Base-by-base conservation (phyloP, 1,140 invertebrate genomes). In the Asobara japonica region DNA sequence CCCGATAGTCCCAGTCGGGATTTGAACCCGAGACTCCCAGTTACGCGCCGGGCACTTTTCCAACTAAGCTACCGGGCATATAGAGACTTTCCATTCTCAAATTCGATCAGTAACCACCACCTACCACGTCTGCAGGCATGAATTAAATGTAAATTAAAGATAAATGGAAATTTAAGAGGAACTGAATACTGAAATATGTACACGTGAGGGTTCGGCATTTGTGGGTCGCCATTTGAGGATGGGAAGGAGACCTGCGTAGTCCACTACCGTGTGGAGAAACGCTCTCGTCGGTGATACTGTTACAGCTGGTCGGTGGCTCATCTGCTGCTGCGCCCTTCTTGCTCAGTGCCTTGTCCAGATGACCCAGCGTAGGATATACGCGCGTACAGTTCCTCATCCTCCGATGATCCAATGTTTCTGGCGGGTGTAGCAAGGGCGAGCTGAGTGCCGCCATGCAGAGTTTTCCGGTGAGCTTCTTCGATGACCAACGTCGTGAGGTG, bases 191-290 rank as follows among this genome's bases (percentile, higher is more conserved):
- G 61, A 64, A 11, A 80, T 76, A 33, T 62, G 68, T 7, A 36
- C 67, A 27, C 60, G 65, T 18, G 45, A 18, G 5, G 29, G 30
- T 20, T 8, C 29, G 2, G 36, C 10, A 33, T 77, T 71, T 5
- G 74, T 74, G 18, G 69, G 65, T 18, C 69, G 71, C 29, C 73
- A 33, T 38, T 76, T 78, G 25, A 75, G 29, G 60, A 83, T 77
- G n/a, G n/a, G 69, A 56, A 84, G 72, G 7, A 82, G 80, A 8
- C 83, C 84, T 7, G 77, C 79, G 61, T 80, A 83, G 56, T 86
- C 84, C 18, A 84, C 69, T 4, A 78, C 79, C 8, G 62, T 65
- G 33, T 78, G 67, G 7, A 33, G 22, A 72, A 85, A 84, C n/a
- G 79, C 75, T 20, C 72, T 67, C 13, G 76, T 65, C 22, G 79